phyloP scores from a whole-genome alignment of 2,888 invertebrate genomes.

The Zygogramma bicolorata region DNA sequence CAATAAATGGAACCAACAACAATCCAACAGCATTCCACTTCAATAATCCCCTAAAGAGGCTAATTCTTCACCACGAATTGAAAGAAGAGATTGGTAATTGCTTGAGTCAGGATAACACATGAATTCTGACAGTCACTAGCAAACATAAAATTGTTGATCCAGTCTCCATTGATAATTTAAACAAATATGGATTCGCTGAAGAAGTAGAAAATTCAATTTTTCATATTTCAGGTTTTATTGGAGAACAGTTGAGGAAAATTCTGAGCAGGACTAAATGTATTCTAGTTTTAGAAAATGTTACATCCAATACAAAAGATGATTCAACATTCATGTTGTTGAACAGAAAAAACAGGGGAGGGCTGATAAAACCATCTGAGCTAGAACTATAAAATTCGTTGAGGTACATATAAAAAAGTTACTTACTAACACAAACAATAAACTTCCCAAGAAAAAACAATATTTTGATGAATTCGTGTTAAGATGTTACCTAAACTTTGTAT shows the following conservation, averaged over 20 bases:
- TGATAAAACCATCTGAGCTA: background rate
- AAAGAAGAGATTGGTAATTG: background rate
- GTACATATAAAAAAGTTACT: background rate
- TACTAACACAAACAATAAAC: too few species aligned
- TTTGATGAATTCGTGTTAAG: too few species aligned
- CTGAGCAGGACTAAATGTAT: background rate
- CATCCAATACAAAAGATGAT: background rate
- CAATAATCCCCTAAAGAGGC: too few species aligned
- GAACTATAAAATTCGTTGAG: background rate
- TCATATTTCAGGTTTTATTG: too few species aligned
- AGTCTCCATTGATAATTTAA: background rate
- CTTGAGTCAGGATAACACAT: background rate
- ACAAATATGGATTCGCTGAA: background rate
- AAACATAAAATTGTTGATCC: background rate
- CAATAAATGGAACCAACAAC: constrained; percentile 5
- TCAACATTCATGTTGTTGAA: background rate
- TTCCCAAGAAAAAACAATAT: too few species aligned
- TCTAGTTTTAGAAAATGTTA: background rate
- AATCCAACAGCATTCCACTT: too few species aligned
- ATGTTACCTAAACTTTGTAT: background rate
- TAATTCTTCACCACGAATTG: background rate
- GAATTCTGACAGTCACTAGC: background rate
- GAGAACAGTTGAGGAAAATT: background rate
- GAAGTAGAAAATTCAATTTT: background rate
- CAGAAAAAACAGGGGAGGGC: background rate